Evolutionary conservation across 2,888 invertebrate genomes (phyloP).

Genomic region (Drosophila bunnanda): DNA sequence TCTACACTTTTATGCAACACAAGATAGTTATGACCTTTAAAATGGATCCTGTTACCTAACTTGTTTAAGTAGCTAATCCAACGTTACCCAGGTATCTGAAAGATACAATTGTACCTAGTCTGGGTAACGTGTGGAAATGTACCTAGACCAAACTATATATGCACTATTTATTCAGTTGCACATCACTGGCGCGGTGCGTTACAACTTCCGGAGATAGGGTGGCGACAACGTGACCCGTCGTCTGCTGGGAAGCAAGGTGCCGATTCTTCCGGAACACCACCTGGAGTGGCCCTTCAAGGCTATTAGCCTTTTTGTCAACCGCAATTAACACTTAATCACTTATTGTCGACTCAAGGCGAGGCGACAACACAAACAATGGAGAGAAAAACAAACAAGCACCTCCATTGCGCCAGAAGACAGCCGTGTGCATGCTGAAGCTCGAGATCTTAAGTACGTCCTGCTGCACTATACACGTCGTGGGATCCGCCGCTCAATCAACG

Average conservation of each 20-base stretch:
- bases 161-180: background rate
- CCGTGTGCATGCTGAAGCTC: constrained; percentile 82
- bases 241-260: background rate
- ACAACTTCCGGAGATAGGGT: constrained; percentile 8
- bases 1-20: background rate
- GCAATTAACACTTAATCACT: constrained; percentile 33
- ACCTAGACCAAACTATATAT: background rate
- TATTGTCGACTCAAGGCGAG: background rate
- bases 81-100: background rate
- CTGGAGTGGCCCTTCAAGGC: constrained; percentile 16
- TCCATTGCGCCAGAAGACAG: constrained; percentile 84
- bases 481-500: constrained; percentile 9
- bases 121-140: no score
- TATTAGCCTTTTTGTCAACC: constrained; percentile 18
- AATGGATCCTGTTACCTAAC: background rate
- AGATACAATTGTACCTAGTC: background rate
- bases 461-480: constrained; percentile 22
- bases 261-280: constrained; percentile 7
- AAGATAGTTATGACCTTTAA: background rate
- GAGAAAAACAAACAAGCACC: constrained; percentile 57
- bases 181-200: background rate
- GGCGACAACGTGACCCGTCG: constrained; percentile 17
- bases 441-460: constrained; percentile 22
- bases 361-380: constrained; percentile 28
- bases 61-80: background rate